These are phyloP conservation scores for Pristionchus mayeri DNA, from an alignment of 2,888 invertebrate species.

Conservation along the genomic window DNA sequence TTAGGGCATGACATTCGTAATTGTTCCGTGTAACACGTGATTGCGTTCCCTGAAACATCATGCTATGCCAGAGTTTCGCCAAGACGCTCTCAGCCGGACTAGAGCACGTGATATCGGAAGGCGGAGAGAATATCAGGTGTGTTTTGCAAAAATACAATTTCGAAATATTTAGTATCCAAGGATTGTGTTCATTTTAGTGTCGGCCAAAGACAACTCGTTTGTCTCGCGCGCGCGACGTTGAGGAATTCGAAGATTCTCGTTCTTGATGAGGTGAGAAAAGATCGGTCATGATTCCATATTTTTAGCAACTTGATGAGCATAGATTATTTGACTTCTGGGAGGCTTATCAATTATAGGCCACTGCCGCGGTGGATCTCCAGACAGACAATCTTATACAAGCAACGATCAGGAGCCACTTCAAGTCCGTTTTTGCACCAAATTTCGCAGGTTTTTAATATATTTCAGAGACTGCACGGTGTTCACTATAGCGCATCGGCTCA, in stretches of 20 bases:
- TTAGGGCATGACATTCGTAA: no score
- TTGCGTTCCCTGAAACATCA: no score
- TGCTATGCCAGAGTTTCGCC: conserved; percentile 51
- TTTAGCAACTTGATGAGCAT: not conserved
- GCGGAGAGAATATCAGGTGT: conserved; percentile 70
- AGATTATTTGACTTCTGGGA: no score
- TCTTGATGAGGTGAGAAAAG: conserved; percentile 45
- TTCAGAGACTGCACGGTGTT: conserved; percentile 43
- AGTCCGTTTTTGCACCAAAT: not conserved
- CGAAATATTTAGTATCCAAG: no score
- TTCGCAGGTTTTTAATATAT: not conserved
- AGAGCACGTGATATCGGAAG: conserved; percentile 61
- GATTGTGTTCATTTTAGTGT: not conserved
- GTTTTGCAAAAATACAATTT: not conserved
- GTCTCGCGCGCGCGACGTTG: conserved; percentile 44
- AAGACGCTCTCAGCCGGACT: conserved; percentile 56
- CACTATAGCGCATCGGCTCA: conserved; percentile 47
- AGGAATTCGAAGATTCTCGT: conserved; percentile 44
- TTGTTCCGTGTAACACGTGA: no score
- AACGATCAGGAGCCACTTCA: conserved; percentile 47
- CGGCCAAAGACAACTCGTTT: conserved; percentile 45
- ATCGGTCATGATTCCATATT: no score
- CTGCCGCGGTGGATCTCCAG: conserved; percentile 47
- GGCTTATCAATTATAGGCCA: conserved; percentile 39
- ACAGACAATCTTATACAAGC: conserved; percentile 47